Conservation (phyloP, 2,888 invertebrate species). For the Cantharis nigra region DNA sequence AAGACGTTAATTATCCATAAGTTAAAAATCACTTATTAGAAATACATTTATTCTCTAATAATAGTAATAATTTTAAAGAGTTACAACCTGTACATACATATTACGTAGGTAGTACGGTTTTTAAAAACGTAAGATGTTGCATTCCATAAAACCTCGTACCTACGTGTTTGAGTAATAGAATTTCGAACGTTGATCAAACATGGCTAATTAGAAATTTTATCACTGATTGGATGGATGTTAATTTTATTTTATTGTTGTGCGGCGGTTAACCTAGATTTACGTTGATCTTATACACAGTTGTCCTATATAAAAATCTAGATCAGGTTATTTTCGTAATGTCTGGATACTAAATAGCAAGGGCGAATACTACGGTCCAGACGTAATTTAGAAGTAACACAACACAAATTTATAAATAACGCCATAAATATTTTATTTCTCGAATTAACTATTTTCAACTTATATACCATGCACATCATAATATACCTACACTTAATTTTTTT, state of each 20-base stretch:
- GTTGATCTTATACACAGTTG: not conserved
- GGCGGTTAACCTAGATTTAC: constrained; percentile 1
- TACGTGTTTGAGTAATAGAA: not conserved
- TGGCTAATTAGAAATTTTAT: not conserved
- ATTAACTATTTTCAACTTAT: not conserved
- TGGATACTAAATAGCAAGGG: not conserved
- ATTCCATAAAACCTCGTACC: not conserved
- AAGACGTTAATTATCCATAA: not conserved
- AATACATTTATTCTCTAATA: not conserved
- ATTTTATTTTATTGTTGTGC: not conserved
- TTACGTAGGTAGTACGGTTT: not conserved
- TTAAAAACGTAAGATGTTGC: not conserved
- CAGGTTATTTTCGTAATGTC: constrained; percentile 1
- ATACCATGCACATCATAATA: not conserved
- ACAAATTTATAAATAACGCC: not conserved
- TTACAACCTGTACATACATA: not conserved
- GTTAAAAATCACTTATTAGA: not conserved
- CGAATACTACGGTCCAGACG: not conserved
- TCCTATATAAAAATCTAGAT: not conserved
- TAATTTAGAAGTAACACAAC: not conserved
- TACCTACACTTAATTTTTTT: not conserved
- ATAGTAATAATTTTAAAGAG: not conserved
- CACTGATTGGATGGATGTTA: not conserved
- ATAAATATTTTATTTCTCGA: not conserved
- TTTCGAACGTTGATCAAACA: not conserved